These are phyloP conservation scores for Campoplex capitator DNA, from an alignment of 2,888 invertebrate genomes.

Conservation along the genomic window DNA sequence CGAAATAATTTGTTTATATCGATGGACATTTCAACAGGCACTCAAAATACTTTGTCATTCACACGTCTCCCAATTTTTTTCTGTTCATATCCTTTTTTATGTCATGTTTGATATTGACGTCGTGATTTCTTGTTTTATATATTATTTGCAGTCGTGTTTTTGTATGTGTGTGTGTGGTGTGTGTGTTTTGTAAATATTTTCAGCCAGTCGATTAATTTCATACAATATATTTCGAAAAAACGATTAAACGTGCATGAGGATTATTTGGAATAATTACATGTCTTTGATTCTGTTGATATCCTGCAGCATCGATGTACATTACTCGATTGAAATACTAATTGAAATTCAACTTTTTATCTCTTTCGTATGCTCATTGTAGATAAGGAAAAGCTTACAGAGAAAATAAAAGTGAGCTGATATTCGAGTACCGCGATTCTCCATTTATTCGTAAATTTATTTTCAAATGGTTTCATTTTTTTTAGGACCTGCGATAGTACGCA, in stretches of 20 bases:
- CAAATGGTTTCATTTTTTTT: neutral
- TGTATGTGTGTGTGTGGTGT: neutral
- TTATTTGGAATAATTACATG: constrained; percentile 23
- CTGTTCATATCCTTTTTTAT: neutral
- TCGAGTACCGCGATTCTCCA: constrained; percentile 19
- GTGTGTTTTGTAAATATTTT: constrained; percentile 8
- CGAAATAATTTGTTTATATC: constrained; percentile 47
- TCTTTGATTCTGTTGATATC: constrained; percentile 13
- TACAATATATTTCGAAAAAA: constrained; percentile 45
- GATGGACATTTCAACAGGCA: constrained; percentile 57
- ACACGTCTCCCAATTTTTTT: constrained; percentile 9
- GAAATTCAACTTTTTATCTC: constrained; percentile 24
- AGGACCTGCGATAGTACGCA: constrained; percentile 56
- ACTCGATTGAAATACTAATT: constrained; percentile 49
- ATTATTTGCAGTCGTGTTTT: neutral
- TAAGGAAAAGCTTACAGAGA: constrained; percentile 19
- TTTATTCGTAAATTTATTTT: neutral
- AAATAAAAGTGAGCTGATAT: constrained; percentile 32
- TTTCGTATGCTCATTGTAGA: constrained; percentile 18
- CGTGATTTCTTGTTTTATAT: neutral
- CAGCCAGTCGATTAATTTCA: constrained; percentile 26
- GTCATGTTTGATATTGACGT: constrained; percentile 47
- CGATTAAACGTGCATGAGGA: constrained; percentile 45
- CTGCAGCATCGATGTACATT: constrained; percentile 60
- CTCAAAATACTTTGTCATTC: constrained; percentile 44